Conservation (phyloP, 2,797 vertebrate species). For the Catharus ustulatus region DNA sequence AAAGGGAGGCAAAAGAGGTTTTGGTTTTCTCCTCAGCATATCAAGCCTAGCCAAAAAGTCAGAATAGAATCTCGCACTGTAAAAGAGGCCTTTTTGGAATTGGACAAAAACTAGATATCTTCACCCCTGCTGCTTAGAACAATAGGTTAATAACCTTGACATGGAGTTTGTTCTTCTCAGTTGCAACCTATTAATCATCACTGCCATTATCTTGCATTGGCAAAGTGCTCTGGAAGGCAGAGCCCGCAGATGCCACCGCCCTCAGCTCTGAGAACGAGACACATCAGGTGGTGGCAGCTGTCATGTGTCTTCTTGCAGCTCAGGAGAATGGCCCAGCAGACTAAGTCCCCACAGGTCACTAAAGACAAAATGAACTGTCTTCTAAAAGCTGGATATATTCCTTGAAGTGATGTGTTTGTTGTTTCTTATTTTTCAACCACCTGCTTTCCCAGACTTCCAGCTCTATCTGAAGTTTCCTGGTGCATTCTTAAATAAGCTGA, state of each 20-base stretch:
- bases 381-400: background rate
- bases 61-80: background rate
- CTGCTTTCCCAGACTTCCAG: background rate
- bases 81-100: background rate
- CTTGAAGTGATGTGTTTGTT: background rate
- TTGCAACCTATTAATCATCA: background rate
- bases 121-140: background rate
- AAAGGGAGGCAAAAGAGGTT: background rate
- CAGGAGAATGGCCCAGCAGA: background rate
- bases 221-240: background rate
- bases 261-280: background rate
- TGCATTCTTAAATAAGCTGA: background rate
- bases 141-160: background rate
- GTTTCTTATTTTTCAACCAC: background rate
- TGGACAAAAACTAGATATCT: background rate
- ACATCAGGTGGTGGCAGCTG: conserved; percentile 3
- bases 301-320: background rate
- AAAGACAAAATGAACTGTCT: background rate
- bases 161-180: background rate
- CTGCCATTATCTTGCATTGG: background rate
- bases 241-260: background rate
- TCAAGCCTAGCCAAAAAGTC: background rate
- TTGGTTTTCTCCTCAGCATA: background rate
- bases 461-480: background rate
- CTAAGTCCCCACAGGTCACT: background rate